Base-by-base conservation (phyloP, 2,797 vertebrate species). In the Brotula barbata region DNA sequence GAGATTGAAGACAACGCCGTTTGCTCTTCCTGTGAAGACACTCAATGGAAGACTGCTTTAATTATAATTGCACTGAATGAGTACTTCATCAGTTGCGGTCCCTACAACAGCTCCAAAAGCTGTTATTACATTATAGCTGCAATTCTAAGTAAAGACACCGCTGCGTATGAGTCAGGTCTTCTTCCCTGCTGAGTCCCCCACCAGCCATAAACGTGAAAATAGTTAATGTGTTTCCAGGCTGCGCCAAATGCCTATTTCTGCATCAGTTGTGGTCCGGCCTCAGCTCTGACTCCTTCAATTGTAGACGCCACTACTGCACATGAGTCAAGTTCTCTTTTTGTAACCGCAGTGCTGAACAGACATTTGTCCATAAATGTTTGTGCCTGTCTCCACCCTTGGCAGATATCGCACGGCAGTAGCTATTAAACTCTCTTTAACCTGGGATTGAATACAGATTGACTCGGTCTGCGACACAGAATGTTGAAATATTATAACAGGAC, bases 201-300 rank as follows among this genome's bases (percentile, higher is more conserved):
- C 68, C 74, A 68, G 68, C 56, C 64, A 75, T 79, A 72, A 80
- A 82, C 31, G 37, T 73, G 56, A 77, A 80, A 81, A 81, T 75
- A 78, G 73, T 80, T 82, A 48, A 83, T 80, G 69, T 73, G 68
- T 86, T 78, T 86, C 82, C 81, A 78, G 66, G 70, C 73, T 73
- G 83, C 65, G 68, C 84, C 59, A 52, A 71, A 73, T 62, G 65
- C 49, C 74, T 85, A 83, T 85, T 85, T 80, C 54, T 75, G 73
- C 23, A 66, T 63, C 61, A 78, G 56, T 76, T 80, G 75, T 82
- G 85, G 83, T 73, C 33, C 71, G 48, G 65, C 62, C 75, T 76
- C 75, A 67, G 71, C 71, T 71, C 75, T 56, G 64, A 80, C 74
- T 81, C 39, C 56, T 77, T 73, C 71, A 74, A 77, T 58, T 17